A percentile compares a stretch with the other conserved stretches of the same genome.
Evolutionary conservation across 2,113 vertebrate genomes (phyloP).

Genomic region (Malurus alboscapulatus): DNA sequence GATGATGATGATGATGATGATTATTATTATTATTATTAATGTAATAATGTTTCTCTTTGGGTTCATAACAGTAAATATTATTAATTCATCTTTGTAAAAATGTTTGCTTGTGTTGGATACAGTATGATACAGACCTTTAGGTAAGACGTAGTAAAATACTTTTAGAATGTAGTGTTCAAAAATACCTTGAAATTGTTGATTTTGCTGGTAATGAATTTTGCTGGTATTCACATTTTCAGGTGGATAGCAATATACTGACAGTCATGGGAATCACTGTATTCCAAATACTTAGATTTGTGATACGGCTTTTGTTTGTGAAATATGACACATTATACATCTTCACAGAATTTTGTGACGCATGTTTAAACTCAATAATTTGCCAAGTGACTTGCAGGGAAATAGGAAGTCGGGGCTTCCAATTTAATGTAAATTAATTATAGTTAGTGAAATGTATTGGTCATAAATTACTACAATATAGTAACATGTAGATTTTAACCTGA

Average conservation of each 20-base stretch:
- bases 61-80: background rate
- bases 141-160: background rate
- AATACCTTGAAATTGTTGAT: background rate
- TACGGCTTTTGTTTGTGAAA: background rate
- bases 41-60: background rate
- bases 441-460: background rate
- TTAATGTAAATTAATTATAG: background rate
- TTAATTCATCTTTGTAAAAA: background rate
- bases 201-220: background rate
- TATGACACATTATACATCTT: background rate
- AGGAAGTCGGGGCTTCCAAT: background rate
- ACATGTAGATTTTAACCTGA: background rate
- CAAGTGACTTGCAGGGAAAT: background rate
- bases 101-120: background rate
- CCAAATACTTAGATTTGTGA: background rate
- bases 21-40: background rate
- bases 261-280: background rate
- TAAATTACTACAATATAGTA: background rate
- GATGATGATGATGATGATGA: too few species aligned
- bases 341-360: background rate
- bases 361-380: background rate
- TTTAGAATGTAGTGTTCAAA: background rate
- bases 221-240: background rate
- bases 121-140: background rate
- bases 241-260: background rate